phyloP scores from a whole-genome alignment of 2,797 vertebrate species.

The Pampus argenteus region DNA sequence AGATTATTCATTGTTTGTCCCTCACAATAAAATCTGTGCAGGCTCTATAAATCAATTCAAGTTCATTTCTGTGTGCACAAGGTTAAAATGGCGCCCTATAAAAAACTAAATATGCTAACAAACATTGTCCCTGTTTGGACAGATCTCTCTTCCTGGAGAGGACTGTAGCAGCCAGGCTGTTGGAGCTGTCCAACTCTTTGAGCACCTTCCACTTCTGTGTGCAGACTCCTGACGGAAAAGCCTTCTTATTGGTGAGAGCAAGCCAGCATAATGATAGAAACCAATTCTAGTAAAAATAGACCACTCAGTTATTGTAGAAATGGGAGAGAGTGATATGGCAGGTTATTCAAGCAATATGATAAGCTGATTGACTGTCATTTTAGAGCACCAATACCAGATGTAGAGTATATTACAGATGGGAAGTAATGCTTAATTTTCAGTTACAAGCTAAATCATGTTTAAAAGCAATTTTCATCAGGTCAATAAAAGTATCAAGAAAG shows the following conservation, averaged over 20 bases:
- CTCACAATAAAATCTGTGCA: slow-evolving; percentile 9
- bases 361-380: slow-evolving; percentile 49
- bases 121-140: slow-evolving; percentile 55
- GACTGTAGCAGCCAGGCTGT: slow-evolving; percentile 85
- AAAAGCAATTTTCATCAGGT: background rate
- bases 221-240: slow-evolving; percentile 89
- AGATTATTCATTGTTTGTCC: slow-evolving; percentile 3
- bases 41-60: slow-evolving; percentile 17
- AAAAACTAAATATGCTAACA: slow-evolving; percentile 26
- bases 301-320: slow-evolving; percentile 11
- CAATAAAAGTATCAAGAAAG: slow-evolving; percentile 15
- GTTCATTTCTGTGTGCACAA: too few species aligned
- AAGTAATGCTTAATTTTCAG: background rate
- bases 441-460: background rate
- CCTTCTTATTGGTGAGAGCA: slow-evolving; percentile 90
- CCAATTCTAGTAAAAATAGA: slow-evolving; percentile 38
- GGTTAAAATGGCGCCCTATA: background rate
- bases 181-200: slow-evolving; percentile 87
- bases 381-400: background rate
- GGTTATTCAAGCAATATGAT: background rate
- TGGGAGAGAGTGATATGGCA: background rate
- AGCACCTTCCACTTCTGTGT: slow-evolving; percentile 92
- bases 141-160: slow-evolving; percentile 90
- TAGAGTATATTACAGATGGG: background rate
- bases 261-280: slow-evolving; percentile 24